A percentile compares a stretch with the other conserved stretches of the same genome.
Conservation (phyloP, 2,113 vertebrate species). For the Limanda limanda region DNA sequence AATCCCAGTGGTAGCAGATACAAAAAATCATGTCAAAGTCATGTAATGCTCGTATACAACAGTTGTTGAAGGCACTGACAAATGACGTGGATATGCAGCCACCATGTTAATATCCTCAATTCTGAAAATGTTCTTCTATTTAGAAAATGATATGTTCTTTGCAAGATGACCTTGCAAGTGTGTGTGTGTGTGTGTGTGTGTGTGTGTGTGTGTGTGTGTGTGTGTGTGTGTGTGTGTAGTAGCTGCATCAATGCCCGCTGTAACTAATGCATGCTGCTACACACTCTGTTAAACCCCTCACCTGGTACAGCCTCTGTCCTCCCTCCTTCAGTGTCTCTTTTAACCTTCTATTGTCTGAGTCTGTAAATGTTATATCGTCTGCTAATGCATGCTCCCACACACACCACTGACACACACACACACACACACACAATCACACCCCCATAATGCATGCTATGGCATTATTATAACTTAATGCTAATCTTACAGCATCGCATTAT, state of each 20-base stretch:
- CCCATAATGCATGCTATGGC: conserved; percentile 48
- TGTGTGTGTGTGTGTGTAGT: neutral
- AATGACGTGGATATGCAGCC: too few relatives aligned
- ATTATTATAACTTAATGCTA: conserved; percentile 74
- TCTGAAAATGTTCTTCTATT: neutral
- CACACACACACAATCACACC: conserved; percentile 29
- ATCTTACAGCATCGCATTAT: conserved; percentile 75
- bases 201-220: conserved; percentile 9
- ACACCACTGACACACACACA: conserved; percentile 24
- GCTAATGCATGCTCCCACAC: conserved; percentile 39
- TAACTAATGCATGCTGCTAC: conserved; percentile 61
- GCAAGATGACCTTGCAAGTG: conserved; percentile 40
- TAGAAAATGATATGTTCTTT: conserved; percentile 15
- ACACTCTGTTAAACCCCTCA: conserved; percentile 66
- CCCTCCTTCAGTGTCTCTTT: conserved; percentile 40
- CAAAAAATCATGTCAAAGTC: neutral
- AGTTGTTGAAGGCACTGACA: neutral
- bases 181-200: conserved; percentile 20
- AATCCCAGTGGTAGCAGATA: neutral
- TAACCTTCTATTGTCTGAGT: conserved; percentile 72
- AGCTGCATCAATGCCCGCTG: neutral
- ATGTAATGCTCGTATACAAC: neutral
- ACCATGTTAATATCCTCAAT: neutral
- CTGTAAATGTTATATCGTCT: conserved; percentile 48
- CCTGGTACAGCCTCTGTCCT: conserved; percentile 49